phyloP scores from a whole-genome alignment of 1,140 invertebrate genomes.

The Ridgeia piscesae region DNA sequence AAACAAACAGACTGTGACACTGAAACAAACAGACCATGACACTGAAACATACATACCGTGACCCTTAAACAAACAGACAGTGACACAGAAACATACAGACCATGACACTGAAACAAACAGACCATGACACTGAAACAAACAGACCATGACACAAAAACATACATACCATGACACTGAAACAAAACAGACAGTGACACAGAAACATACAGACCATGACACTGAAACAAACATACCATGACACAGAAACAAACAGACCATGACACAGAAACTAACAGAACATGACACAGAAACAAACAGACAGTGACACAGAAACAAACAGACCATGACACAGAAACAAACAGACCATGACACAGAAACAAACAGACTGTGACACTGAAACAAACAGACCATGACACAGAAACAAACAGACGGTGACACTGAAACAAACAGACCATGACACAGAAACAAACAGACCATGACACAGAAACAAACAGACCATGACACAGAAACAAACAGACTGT shows the following conservation, averaged over 20 bases:
- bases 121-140: constrained; percentile 84
- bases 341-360: constrained; percentile 83
- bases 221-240: no score
- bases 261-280: constrained; percentile 84
- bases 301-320: constrained; percentile 80
- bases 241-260: constrained; percentile 84
- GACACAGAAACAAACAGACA: constrained; percentile 82
- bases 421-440: constrained; percentile 87
- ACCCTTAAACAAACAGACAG: no score
- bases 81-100: constrained; percentile 82
- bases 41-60: no score
- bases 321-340: constrained; percentile 87
- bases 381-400: constrained; percentile 85
- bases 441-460: constrained; percentile 81
- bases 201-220: constrained; percentile 87
- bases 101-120: constrained; percentile 84
- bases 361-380: constrained; percentile 83
- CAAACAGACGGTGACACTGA: constrained; percentile 84
- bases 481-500: constrained; percentile 84
- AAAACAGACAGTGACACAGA: constrained; percentile 86
- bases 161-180: constrained; percentile 83
- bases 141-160: no score
- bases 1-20: constrained; percentile 83
- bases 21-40: constrained; percentile 81
- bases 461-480: constrained; percentile 80